Base-by-base conservation (phyloP, 2,888 invertebrate species). In the Platypus cylindrus region DNA sequence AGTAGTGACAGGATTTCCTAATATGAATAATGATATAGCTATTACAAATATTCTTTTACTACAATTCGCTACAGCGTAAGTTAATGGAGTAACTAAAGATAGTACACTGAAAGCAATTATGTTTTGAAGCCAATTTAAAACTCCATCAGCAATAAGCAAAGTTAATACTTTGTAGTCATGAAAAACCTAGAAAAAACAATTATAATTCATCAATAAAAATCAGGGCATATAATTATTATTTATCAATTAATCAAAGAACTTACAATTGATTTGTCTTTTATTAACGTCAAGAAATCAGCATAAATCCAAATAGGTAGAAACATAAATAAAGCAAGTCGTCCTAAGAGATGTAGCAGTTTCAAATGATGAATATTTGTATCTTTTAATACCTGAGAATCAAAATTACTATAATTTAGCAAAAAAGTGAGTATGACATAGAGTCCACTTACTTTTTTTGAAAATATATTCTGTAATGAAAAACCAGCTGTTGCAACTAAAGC, bases 31-130 rank as follows among this genome's bases (percentile, higher is more conserved):
- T 29, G 94, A 93, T 18, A 85, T 78, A 8, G 73, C 79, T 56
- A 95, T 94, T 36, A 95, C 87, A 48, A 79, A 84, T 47, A 91
- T 87, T 49, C 94, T 71, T 65, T 95, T 95, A 34, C 91, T 89
- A 16, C 90, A 87, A 62, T 87, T 94, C 33, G 91, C 91, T 36
- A 95, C 93, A 1, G 93, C 91, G 63, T 95, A 95, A 1, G 90
- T 87, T 18, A 95, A 68, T 24, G 95, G 91, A n/a, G 91, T 78
- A 23, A 95, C 87, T 45, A 84, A 65, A 34, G 87, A 85, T 47
- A 97, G 70, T 34, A 95, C 82, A 48, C 86, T 87, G 65, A 95
- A 95, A 0, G 95, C 95, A 33, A 91, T 76, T 51, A 93, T 79
- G 56, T 94, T 97, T 64, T 95, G 95, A 48, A 89, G 65, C 83